A percentile compares a stretch with the other conserved stretches of the same genome.
These are phyloP conservation scores for Brevipalpus yothersi DNA, from an alignment of 1,140 invertebrate genomes.

Conservation along the genomic window DNA sequence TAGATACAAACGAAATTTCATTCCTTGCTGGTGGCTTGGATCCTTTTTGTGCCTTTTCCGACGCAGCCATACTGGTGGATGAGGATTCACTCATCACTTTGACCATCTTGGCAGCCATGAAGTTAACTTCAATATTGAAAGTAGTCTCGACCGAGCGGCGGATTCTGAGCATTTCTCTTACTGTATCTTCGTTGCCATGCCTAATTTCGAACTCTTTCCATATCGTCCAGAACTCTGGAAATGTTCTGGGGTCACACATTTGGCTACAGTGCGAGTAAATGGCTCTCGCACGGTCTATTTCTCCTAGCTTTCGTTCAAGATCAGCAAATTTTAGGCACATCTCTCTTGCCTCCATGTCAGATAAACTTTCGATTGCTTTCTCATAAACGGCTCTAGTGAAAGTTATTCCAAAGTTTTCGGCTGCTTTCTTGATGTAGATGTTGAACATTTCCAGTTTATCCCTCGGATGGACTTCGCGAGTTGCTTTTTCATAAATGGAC, in stretches of 20 bases:
- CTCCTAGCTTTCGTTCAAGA: conserved; percentile 89
- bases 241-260: conserved; percentile 89
- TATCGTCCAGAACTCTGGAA: conserved; percentile 71
- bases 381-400: conserved; percentile 92
- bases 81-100: conserved; percentile 30
- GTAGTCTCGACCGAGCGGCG: conserved; percentile 89
- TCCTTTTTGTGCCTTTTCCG: background rate
- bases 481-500: conserved; percentile 88
- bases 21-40: too few species aligned
- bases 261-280: conserved; percentile 96
- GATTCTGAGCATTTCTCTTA: conserved; percentile 94
- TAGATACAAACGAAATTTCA: too few species aligned
- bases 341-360: conserved; percentile 69
- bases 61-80: background rate
- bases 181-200: conserved; percentile 99
- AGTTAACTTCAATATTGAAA: conserved; percentile 62
- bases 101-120: conserved; percentile 89
- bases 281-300: conserved; percentile 84
- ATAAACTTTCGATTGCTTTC: conserved; percentile 80
- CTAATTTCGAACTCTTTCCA: conserved; percentile 99
- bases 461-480: conserved; percentile 60
- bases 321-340: conserved; percentile 93
- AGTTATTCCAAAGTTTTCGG: conserved; percentile 87
- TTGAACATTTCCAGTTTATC: conserved; percentile 94
- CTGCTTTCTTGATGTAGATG: conserved; percentile 93